These are phyloP conservation scores for Vimba vimba DNA, from an alignment of 2,113 vertebrate species.

Conservation along the genomic window DNA sequence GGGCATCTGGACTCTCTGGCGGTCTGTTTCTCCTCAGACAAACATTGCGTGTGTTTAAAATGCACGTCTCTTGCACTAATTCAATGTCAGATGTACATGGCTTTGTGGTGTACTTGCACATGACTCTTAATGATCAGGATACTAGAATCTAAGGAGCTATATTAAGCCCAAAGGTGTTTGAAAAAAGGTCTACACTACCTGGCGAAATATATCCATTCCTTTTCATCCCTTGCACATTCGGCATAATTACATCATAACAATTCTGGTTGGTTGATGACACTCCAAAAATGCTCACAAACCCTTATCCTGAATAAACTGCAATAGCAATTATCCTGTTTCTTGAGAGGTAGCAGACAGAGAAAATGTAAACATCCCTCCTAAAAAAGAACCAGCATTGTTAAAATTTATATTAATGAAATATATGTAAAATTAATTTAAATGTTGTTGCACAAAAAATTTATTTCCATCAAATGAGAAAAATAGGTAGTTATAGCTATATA, in stretches of 20 bases:
- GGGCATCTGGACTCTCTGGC: slow-evolving; percentile 12
- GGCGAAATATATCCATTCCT: not conserved
- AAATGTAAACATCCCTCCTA: not conserved
- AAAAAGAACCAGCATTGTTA: not conserved
- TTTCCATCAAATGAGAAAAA: not conserved
- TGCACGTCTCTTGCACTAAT: not conserved
- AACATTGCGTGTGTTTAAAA: not conserved
- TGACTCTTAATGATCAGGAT: not conserved
- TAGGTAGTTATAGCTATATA: not conserved
- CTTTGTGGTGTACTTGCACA: not conserved
- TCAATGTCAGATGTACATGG: slow-evolving; percentile 16
- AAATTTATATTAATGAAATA: not conserved
- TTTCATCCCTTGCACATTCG: not conserved
- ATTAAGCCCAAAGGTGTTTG: not conserved
- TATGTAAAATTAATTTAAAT: not conserved
- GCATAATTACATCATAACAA: not conserved
- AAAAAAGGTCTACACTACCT: not conserved
- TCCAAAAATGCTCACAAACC: not conserved
- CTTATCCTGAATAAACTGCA: not conserved
- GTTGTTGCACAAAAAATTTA: not conserved
- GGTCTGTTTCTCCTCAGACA: slow-evolving; percentile 55
- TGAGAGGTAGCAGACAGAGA: not conserved
- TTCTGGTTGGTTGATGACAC: no score
- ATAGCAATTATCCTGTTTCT: not conserved
- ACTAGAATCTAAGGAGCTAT: not conserved